Base-by-base conservation (phyloP, 1,140 invertebrate genomes). In the Halictus rubicundus region DNA sequence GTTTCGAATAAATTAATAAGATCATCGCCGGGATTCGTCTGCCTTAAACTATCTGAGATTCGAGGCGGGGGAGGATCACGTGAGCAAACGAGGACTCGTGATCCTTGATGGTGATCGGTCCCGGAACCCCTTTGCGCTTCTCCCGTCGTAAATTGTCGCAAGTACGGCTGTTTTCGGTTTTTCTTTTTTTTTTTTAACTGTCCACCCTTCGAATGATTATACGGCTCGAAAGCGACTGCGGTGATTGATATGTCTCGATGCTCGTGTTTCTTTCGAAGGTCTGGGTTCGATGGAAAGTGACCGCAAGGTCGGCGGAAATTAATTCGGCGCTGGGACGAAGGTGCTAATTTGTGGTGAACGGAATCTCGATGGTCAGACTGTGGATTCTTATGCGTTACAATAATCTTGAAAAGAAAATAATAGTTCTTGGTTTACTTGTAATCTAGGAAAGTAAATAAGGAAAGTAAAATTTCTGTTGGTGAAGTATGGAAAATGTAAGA, bases 1-100 rank as follows among this genome's bases (percentile, higher is more conserved):
- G 57, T 57, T 16, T 37, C 23, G 8, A 78, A 78, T 78, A 78
- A 78, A 78, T 78, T 70, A 27, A 63, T 63, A 14, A 59, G 32
- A 32, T 32, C 32, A 32, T 32, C 32, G 32, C 32, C 10, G 59
- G 5, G 12, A 25, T 14, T 39, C 37, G 60, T 57, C 39, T 14
- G 14, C 10, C 46, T 63, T n/a, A 70, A 23, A 49, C 52, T 77
- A 70, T 23, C 16, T 63, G 68, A 78, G 76, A 78, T 57, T 57
- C 49, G 37, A 69, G 66, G 21, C 23, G 42, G 57, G 52, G 10
- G 12, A 6, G 42, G 54, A 57, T 46, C 75, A 46, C 65, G 27
- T 70, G 68, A 14, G 25, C 64, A 12, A 9, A 32, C 37, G 66
- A 52, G 25, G 25, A 70, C 75, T 39, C 57, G 57, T n/a, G 42